Evolutionary conservation across 2,113 vertebrate species (phyloP).

Genomic region (Leiothrix lutea): DNA sequence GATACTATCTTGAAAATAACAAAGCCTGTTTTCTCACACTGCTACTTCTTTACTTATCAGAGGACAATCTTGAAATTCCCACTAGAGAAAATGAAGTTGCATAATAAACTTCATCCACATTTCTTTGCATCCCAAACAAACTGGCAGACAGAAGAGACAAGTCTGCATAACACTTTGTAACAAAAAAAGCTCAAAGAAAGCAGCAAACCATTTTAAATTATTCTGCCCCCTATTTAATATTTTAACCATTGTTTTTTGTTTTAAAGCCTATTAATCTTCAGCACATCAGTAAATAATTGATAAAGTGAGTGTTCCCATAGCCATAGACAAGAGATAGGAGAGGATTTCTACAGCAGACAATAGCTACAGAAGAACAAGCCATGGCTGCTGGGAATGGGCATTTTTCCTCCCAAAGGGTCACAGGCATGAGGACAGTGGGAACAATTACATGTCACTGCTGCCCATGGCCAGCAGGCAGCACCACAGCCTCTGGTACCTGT

Average conservation of each 20-base stretch:
- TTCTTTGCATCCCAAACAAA: neutral
- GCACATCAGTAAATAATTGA: neutral
- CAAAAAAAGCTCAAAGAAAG: neutral
- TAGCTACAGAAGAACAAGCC: neutral
- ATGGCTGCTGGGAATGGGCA: neutral
- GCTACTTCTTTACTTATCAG: neutral
- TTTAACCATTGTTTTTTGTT: neutral
- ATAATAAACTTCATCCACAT: neutral
- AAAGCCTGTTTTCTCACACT: neutral
- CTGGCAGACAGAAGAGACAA: neutral
- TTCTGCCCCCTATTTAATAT: neutral
- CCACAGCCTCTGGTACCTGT: neutral
- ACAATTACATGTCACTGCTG: neutral
- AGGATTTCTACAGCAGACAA: neutral
- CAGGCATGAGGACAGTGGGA: neutral
- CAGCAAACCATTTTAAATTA: neutral
- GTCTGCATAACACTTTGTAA: neutral
- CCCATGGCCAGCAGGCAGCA: conserved; percentile 26
- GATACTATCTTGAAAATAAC: neutral
- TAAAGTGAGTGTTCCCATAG: neutral
- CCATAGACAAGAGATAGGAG: neutral
- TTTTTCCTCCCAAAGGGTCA: neutral
- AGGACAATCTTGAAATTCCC: neutral
- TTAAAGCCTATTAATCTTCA: neutral
- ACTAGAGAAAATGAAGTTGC: neutral